Percentiles rank a stretch among this genome's conserved stretches.
phyloP scores from a whole-genome alignment of 2,113 vertebrate species.

The Pituophis catenifer region DNA sequence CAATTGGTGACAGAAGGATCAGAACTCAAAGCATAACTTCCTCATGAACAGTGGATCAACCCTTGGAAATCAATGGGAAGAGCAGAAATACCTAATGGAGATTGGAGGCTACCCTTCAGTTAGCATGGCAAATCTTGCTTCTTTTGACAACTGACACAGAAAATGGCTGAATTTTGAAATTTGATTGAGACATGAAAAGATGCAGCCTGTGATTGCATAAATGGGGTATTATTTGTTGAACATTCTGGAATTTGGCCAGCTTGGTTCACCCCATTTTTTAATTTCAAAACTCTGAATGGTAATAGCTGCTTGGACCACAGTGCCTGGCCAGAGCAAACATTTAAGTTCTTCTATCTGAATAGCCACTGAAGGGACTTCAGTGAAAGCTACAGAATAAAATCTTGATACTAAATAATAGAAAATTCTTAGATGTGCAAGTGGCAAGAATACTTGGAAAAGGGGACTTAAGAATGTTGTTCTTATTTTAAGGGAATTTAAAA shows the following conservation, averaged over 20 bases:
- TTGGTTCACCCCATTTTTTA: neutral
- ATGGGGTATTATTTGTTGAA: neutral
- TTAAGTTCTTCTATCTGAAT: neutral
- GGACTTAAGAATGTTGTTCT: neutral
- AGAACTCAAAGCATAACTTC: neutral
- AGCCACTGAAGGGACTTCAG: neutral
- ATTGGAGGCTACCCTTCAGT: neutral
- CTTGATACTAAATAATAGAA: neutral
- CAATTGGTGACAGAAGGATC: neutral
- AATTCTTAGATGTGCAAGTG: neutral
- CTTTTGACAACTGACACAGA: neutral
- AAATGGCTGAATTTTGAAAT: neutral
- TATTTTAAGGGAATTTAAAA: neutral
- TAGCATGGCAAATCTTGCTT: neutral
- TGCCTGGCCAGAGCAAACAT: neutral
- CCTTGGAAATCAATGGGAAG: neutral
- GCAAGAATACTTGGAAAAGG: neutral
- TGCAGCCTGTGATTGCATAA: neutral
- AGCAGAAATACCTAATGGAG: neutral
- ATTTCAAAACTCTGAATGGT: neutral
- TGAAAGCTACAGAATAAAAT: neutral
- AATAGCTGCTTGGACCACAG: neutral
- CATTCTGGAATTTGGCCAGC: neutral
- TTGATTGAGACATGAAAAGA: neutral
- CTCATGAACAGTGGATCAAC: neutral